These are phyloP conservation scores for Ictalurus punctatus DNA, from an alignment of 2,113 vertebrate genomes.

Conservation along the genomic window DNA sequence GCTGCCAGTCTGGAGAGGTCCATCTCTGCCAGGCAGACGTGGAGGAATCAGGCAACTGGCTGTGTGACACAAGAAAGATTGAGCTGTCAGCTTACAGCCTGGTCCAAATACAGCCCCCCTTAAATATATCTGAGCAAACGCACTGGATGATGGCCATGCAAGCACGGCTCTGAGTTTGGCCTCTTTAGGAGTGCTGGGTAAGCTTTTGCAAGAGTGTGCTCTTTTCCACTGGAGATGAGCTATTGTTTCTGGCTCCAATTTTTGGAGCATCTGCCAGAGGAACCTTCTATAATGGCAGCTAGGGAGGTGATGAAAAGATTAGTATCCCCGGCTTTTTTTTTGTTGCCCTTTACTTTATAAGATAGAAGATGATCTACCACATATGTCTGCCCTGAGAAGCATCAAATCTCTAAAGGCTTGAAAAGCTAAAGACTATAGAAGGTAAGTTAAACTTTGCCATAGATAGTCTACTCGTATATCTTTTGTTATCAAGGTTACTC, in stretches of 20 bases:
- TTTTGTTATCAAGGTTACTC: conserved; percentile 1
- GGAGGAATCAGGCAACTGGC: conserved; percentile 52
- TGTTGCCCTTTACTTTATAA: conserved; percentile 13
- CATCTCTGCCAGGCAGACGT: conserved; percentile 52
- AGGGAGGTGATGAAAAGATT: conserved; percentile 30
- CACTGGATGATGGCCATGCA: conserved; percentile 46
- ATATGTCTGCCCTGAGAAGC: neutral
- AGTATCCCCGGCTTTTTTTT: conserved; percentile 13
- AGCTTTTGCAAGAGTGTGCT: conserved; percentile 46
- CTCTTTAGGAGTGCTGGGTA: conserved; percentile 39
- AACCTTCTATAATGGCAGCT: conserved; percentile 36
- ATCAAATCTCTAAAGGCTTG: conserved; percentile 19
- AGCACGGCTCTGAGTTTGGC: conserved; percentile 43
- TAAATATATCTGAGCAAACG: conserved; percentile 51
- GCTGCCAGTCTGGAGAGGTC: conserved; percentile 49
- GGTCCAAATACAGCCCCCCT: conserved; percentile 38
- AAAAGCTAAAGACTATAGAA: conserved; percentile 3
- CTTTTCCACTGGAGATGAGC: conserved; percentile 51
- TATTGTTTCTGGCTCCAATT: conserved; percentile 42
- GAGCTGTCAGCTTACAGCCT: conserved; percentile 52
- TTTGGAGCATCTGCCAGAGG: conserved; percentile 35
- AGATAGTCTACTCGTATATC: conserved; percentile 6
- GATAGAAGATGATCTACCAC: neutral
- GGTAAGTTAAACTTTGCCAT: neutral
- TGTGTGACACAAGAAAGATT: conserved; percentile 53